These are phyloP conservation scores for Enteromius anoplus DNA, from an alignment of 2,797 vertebrate species.

Conservation along the genomic window DNA sequence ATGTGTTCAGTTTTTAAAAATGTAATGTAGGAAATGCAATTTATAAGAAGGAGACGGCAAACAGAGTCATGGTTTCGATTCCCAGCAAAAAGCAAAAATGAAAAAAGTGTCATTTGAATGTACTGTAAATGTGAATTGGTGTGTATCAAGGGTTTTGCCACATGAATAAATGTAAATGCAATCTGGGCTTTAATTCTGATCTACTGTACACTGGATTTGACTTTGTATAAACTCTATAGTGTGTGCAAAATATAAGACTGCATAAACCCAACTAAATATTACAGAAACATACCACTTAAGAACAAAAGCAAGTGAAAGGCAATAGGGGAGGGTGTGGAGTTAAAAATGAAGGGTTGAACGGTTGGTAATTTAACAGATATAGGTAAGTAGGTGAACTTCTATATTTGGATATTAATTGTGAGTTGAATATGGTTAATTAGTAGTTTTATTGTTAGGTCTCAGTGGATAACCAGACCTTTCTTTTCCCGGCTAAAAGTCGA, in stretches of 20 bases:
- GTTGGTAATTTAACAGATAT: background rate
- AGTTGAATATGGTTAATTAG: conserved; percentile 14
- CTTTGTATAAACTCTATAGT: too few relatives aligned
- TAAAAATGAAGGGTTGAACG: background rate
- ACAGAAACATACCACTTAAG: background rate
- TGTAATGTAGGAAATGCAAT: background rate
- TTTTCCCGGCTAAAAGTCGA: background rate
- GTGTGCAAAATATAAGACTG: too few relatives aligned
- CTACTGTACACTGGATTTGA: too few relatives aligned
- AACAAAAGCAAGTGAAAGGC: background rate
- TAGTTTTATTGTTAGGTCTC: conserved; percentile 12
- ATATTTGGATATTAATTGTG: background rate
- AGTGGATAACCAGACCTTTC: conserved; percentile 3
- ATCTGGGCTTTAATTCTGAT: too few relatives aligned
- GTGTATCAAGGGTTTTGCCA: too few relatives aligned
- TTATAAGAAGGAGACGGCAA: background rate
- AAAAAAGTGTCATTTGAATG: too few relatives aligned
- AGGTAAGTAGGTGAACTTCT: conserved; percentile 2
- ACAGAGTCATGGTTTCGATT: too few relatives aligned
- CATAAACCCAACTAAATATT: too few relatives aligned
- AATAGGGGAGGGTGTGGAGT: background rate
- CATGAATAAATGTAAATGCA: too few relatives aligned
- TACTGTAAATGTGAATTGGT: too few relatives aligned
- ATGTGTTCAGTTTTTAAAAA: background rate
- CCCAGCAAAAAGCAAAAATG: too few relatives aligned